Evolutionary conservation across 2,113 vertebrate genomes (phyloP).

Genomic region (Rhadina sibilatrix): DNA sequence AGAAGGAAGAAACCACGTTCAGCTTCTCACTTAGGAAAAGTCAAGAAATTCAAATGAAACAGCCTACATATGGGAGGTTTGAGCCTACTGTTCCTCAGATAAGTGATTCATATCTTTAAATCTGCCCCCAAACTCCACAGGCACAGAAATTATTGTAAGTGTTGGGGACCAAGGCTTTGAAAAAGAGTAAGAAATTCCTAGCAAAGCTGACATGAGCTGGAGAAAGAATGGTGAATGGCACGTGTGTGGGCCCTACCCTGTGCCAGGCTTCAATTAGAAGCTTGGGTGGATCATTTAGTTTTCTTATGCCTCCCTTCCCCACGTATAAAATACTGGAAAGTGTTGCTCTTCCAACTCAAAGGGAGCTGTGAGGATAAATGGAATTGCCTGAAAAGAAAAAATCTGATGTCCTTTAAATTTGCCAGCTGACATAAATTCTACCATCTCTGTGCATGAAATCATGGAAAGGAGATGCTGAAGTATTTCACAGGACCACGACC

Average conservation of each 20-base stretch:
- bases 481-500: background rate
- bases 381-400: background rate
- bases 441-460: background rate
- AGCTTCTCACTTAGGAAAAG: slow-evolving; percentile 59
- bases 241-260: background rate
- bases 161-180: background rate
- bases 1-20: slow-evolving; percentile 44
- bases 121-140: slow-evolving; percentile 27
- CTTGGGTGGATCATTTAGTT: background rate
- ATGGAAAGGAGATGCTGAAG: background rate
- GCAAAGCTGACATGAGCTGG: background rate
- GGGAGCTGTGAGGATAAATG: background rate
- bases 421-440: background rate
- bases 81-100: slow-evolving; percentile 33
- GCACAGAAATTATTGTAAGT: background rate
- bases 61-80: slow-evolving; percentile 39
- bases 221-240: background rate
- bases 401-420: background rate
- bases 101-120: slow-evolving; percentile 55
- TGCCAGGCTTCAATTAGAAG: background rate
- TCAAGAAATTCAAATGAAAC: slow-evolving; percentile 67
- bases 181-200: background rate
- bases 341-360: background rate
- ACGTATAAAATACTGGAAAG: background rate
- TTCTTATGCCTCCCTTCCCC: background rate